Evolutionary conservation across 2,113 vertebrate genomes (phyloP).

Genomic region (Xiphophorus hellerii): DNA sequence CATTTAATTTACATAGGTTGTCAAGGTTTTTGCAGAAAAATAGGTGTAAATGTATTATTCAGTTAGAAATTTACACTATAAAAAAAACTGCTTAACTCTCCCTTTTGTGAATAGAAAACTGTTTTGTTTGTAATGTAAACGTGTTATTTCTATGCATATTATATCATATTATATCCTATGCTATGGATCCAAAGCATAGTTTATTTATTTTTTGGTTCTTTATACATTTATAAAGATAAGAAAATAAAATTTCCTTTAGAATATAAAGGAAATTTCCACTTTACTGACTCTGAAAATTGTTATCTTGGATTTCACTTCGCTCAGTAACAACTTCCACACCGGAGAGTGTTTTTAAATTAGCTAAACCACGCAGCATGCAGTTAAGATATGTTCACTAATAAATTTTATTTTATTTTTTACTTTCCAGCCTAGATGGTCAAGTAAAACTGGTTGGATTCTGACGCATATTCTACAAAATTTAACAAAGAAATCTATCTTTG

Average conservation of each 20-base stretch:
- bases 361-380: no score
- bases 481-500: conserved; percentile 7
- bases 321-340: background rate
- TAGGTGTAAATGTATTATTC: background rate
- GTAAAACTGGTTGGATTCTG: background rate
- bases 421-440: background rate
- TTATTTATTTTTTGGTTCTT: no score
- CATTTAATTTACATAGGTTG: background rate
- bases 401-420: background rate
- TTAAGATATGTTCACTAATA: background rate
- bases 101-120: no score
- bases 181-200: no score
- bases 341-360: background rate
- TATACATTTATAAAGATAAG: no score
- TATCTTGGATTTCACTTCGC: background rate
- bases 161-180: no score
- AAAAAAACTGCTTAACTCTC: background rate
- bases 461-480: background rate
- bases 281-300: background rate
- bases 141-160: no score
- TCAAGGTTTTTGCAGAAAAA: background rate
- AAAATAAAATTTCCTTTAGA: no score
- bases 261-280: no score
- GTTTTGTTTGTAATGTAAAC: no score
- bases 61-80: background rate